Conservation (phyloP, 1,140 invertebrate species). For the Macrobrachium rosenbergii region DNA sequence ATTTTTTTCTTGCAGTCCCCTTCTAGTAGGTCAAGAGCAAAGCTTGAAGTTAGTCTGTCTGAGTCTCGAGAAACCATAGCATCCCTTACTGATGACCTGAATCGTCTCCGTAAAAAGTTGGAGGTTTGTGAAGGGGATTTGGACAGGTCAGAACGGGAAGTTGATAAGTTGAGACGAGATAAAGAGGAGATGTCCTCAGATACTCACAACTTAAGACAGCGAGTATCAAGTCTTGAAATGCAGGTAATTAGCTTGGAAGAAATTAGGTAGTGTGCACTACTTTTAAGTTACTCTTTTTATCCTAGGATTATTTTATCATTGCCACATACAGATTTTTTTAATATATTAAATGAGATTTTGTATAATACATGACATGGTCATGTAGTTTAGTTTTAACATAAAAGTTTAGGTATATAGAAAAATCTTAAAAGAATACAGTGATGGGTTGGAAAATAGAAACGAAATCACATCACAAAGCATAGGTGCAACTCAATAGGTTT, state of each 20-base stretch:
- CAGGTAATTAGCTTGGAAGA: slow-evolving; percentile 35
- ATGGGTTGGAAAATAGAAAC: too few species aligned
- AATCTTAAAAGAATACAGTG: too few species aligned
- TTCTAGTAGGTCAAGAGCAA: slow-evolving; percentile 40
- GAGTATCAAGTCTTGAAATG: slow-evolving; percentile 35
- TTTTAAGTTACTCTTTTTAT: too few species aligned
- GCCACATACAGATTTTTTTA: too few species aligned
- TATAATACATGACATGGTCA: too few species aligned
- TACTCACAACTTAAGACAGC: slow-evolving; percentile 30
- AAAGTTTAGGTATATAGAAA: too few species aligned
- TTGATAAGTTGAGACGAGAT: slow-evolving; percentile 52
- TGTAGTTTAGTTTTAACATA: too few species aligned
- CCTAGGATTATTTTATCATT: too few species aligned
- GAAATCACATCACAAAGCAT: too few species aligned
- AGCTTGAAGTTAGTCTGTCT: slow-evolving; percentile 37
- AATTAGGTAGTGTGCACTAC: not conserved
- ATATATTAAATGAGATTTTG: too few species aligned
- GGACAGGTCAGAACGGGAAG: slow-evolving; percentile 52
- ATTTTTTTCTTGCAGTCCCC: slow-evolving; percentile 40
- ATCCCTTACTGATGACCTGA: slow-evolving; percentile 41
- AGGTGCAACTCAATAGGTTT: too few species aligned
- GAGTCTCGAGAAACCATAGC: slow-evolving; percentile 51
- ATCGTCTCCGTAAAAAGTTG: slow-evolving; percentile 40
- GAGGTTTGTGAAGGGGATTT: slow-evolving; percentile 54
- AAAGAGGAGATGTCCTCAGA: slow-evolving; percentile 47